A percentile compares a stretch with the other conserved stretches of the same genome.
These are phyloP conservation scores for Serinus canaria DNA, from an alignment of 2,113 vertebrate genomes.

Conservation along the genomic window DNA sequence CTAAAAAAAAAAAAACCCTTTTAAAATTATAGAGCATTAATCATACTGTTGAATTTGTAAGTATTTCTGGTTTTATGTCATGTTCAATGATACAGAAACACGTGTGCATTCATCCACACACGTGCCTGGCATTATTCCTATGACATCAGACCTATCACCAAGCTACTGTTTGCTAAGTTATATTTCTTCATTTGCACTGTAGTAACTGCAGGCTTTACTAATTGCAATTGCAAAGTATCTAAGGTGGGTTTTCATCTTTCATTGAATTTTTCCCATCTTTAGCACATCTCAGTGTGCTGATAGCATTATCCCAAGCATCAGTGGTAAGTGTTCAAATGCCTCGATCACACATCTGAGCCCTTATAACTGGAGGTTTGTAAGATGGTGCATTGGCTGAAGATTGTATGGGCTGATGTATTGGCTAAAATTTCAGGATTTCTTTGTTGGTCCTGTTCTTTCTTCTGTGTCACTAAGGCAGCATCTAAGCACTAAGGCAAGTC, in stretches of 20 bases:
- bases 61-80: neutral
- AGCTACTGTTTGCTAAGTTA: neutral
- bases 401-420: neutral
- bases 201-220: neutral
- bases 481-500: neutral
- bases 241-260: neutral
- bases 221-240: neutral
- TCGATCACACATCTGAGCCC: neutral
- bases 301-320: neutral
- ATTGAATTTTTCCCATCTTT: neutral
- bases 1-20: neutral
- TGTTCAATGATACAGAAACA: neutral
- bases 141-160: neutral
- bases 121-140: neutral
- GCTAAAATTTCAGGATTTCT: neutral
- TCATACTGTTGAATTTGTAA: neutral
- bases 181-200: neutral
- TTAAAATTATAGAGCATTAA: neutral
- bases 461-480: neutral
- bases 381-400: neutral
- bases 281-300: neutral
- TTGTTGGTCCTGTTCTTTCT: neutral
- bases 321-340: neutral
- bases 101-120: neutral
- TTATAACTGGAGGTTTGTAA: neutral